Evolutionary conservation across 1,140 invertebrate genomes (phyloP).

Genomic region (Drosophila subobscura): DNA sequence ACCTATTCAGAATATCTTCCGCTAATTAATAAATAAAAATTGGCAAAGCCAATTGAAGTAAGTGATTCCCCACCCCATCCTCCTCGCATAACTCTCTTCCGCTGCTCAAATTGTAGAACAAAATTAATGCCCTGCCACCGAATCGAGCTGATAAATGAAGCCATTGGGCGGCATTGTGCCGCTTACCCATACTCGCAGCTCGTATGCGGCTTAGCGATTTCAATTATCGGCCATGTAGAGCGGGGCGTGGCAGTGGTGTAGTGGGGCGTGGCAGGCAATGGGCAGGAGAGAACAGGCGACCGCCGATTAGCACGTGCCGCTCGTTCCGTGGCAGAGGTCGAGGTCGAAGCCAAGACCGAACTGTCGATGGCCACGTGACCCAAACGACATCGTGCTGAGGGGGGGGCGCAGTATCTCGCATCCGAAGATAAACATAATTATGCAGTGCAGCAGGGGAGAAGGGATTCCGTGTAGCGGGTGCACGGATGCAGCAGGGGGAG

Average conservation of each 20-base stretch:
- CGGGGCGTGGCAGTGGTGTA: slow-evolving; percentile 18
- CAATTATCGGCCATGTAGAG: slow-evolving; percentile 62
- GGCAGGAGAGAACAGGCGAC: slow-evolving; percentile 50
- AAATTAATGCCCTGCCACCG: slow-evolving; percentile 16
- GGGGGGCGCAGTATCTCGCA: slow-evolving; percentile 48
- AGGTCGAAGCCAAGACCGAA: not conserved
- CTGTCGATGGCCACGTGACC: slow-evolving; percentile 61
- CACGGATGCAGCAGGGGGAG: not conserved
- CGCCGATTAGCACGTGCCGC: slow-evolving; percentile 77
- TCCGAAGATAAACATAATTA: slow-evolving; percentile 79
- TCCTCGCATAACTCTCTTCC: not conserved
- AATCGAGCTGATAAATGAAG: slow-evolving; percentile 70
- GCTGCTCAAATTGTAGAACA: not conserved
- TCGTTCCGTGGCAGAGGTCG: slow-evolving; percentile 21
- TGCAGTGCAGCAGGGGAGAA: slow-evolving; percentile 12
- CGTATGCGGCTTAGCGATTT: slow-evolving; percentile 66
- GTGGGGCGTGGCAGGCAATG: not conserved
- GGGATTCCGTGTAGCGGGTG: too few species aligned
- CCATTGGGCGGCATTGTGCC: slow-evolving; percentile 47
- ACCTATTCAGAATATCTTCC: not conserved
- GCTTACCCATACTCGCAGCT: too few species aligned
- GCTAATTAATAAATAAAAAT: slow-evolving; percentile 39
- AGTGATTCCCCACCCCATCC: slow-evolving; percentile 23
- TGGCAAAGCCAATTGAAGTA: slow-evolving; percentile 47
- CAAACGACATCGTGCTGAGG: slow-evolving; percentile 33